These are phyloP conservation scores for Drosophila diplacantha DNA, from an alignment of 2,888 invertebrate genomes.

Conservation along the genomic window DNA sequence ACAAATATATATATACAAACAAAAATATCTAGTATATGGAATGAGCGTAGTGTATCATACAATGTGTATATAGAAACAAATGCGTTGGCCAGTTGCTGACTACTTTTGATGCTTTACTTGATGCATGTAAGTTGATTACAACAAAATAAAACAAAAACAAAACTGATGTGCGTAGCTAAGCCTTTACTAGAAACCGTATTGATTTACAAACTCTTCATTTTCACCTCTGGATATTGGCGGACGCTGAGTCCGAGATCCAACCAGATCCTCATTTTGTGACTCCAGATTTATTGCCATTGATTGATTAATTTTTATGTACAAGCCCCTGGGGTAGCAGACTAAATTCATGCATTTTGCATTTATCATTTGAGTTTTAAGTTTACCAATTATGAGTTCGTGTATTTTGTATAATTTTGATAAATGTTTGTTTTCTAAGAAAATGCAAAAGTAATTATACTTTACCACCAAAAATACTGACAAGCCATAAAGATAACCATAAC, in stretches of 20 bases:
- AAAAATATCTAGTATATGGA: slow-evolving; percentile 12
- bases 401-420: slow-evolving; percentile 46
- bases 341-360: slow-evolving; percentile 73
- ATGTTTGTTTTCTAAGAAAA: slow-evolving; percentile 55
- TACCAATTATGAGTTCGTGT: slow-evolving; percentile 41
- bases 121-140: slow-evolving; percentile 63
- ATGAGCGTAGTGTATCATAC: slow-evolving; percentile 41
- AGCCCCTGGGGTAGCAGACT: slow-evolving; percentile 78
- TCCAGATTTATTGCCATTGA: slow-evolving; percentile 33
- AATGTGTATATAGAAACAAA: slow-evolving; percentile 35
- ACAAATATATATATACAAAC: slow-evolving; percentile 11
- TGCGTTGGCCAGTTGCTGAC: slow-evolving; percentile 41
- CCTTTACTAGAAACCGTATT: slow-evolving; percentile 36
- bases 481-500: slow-evolving; percentile 62
- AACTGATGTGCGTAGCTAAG: slow-evolving; percentile 65
- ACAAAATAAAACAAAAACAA: slow-evolving; percentile 9
- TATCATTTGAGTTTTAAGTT: slow-evolving; percentile 45
- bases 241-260: slow-evolving; percentile 33
- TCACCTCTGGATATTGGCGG: slow-evolving; percentile 21
- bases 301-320: slow-evolving; percentile 52
- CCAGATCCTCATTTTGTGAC: slow-evolving; percentile 34
- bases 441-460: slow-evolving; percentile 63
- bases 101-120: slow-evolving; percentile 55
- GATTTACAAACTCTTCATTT: slow-evolving; percentile 34
- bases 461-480: slow-evolving; percentile 65